phyloP scores from a whole-genome alignment of 2,113 vertebrate genomes.

The Periophthalmus modestus region DNA sequence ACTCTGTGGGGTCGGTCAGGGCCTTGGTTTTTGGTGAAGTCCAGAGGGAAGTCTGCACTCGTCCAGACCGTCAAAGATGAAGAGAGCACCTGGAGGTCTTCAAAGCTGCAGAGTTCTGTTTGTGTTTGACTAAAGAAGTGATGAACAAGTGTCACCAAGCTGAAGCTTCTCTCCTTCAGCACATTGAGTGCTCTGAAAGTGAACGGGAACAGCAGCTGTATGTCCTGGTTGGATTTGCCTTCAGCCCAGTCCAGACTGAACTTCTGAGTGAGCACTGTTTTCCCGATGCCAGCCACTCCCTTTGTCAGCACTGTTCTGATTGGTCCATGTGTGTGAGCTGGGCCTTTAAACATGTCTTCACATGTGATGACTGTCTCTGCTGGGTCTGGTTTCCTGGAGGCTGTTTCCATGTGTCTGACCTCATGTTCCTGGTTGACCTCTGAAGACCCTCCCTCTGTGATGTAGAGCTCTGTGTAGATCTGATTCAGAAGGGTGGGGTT shows the following conservation, averaged over 20 bases:
- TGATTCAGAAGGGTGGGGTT: conserved; percentile 23
- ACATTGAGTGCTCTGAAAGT: neutral
- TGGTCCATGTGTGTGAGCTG: neutral
- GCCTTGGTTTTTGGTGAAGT: too few relatives aligned
- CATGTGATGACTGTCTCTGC: conserved; percentile 6
- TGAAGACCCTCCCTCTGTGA: conserved; percentile 34
- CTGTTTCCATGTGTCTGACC: conserved; percentile 14
- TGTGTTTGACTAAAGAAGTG: conserved; percentile 2
- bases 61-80: conserved; percentile 1
- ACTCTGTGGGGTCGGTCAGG: too few relatives aligned
- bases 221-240: neutral
- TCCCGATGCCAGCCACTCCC: neutral
- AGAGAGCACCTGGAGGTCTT: conserved; percentile 3
- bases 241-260: conserved; percentile 1
- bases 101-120: neutral
- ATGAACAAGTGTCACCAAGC: neutral
- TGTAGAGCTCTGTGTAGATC: conserved; percentile 40
- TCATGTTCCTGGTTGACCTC: conserved; percentile 20
- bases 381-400: conserved; percentile 3
- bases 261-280: conserved; percentile 3
- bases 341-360: neutral
- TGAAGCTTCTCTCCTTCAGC: conserved; percentile 1
- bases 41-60: too few relatives aligned
- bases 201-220: neutral
- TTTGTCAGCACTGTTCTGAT: conserved; percentile 2